phyloP scores from a whole-genome alignment of 2,797 vertebrate genomes.

The Enteromius unitaeniatus region DNA sequence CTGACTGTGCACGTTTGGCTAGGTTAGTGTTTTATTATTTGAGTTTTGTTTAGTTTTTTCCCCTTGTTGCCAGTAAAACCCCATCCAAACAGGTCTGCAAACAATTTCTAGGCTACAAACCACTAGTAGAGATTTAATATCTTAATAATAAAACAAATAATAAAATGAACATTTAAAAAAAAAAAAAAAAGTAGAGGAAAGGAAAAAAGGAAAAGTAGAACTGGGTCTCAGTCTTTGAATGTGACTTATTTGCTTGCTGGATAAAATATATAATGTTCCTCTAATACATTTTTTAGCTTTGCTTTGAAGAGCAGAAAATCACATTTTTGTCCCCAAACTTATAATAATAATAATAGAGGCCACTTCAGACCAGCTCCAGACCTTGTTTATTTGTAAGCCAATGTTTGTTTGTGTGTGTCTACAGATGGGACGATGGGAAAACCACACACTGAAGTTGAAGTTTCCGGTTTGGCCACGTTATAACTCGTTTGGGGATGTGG shows the following conservation, averaged over 20 bases:
- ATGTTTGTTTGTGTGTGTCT: slow-evolving; percentile 45
- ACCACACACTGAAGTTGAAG: slow-evolving; percentile 87
- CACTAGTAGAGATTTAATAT: background rate
- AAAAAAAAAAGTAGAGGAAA: too few species aligned
- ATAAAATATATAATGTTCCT: background rate
- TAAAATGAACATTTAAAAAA: too few species aligned
- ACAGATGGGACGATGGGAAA: slow-evolving; percentile 97
- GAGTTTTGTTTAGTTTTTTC: background rate
- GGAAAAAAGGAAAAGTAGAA: background rate
- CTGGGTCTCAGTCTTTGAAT: background rate
- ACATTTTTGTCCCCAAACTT: background rate
- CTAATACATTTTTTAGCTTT: background rate
- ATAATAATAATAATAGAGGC: background rate
- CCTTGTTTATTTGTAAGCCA: slow-evolving; percentile 48
- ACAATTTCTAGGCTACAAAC: background rate
- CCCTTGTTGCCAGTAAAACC: background rate
- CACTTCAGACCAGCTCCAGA: slow-evolving; percentile 5
- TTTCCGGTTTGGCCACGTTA: slow-evolving; percentile 96
- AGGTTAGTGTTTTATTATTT: slow-evolving; percentile 2
- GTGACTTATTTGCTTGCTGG: background rate
- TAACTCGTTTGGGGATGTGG: slow-evolving; percentile 90
- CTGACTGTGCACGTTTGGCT: background rate
- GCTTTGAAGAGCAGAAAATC: slow-evolving; percentile 15
- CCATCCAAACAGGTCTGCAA: background rate
- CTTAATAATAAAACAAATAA: background rate